A percentile compares a stretch with the other conserved stretches of the same genome.
Conservation (phyloP, 2,888 invertebrate species). For the Caenorhabditis auriculariae region DNA sequence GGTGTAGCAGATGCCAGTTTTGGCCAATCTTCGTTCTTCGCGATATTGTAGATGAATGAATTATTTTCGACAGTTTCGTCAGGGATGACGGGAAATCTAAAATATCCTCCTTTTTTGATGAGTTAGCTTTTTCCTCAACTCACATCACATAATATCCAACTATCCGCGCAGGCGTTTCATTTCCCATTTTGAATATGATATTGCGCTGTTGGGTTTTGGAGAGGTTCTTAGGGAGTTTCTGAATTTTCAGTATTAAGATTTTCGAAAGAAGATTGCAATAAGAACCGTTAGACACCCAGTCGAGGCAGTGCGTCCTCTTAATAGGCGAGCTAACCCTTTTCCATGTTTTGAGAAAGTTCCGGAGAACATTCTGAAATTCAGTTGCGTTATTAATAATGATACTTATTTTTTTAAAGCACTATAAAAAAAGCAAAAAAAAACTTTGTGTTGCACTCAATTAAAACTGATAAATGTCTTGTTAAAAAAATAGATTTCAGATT, state of each 20-base stretch:
- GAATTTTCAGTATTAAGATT: conserved; percentile 4
- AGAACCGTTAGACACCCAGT: no score
- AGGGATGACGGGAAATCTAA: conserved; percentile 58
- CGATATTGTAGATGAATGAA: conserved; percentile 55
- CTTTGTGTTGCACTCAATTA: no score
- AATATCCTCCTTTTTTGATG: conserved; percentile 2
- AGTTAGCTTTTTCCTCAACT: conserved; percentile 10
- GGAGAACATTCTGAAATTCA: no score
- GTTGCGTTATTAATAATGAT: no score
- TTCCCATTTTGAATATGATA: conserved; percentile 57
- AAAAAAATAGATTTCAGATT: no score
- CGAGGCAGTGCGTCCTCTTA: no score
- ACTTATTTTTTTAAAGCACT: no score
- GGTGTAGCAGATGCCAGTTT: conserved; percentile 51
- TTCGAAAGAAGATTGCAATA: no score
- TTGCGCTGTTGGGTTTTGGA: conserved; percentile 30
- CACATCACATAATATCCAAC: conserved; percentile 56
- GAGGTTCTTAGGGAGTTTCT: conserved; percentile 4
- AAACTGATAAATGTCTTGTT: no score
- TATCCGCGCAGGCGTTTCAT: conserved; percentile 48
- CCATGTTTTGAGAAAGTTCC: no score
- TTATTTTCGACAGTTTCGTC: conserved; percentile 62
- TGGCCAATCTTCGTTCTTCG: conserved; percentile 60
- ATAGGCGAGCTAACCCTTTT: no score
- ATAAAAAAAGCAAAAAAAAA: no score